A percentile compares a stretch with the other conserved stretches of the same genome.
Evolutionary conservation across 2,113 vertebrate species (phyloP).

Genomic region (Trinectes maculatus): DNA sequence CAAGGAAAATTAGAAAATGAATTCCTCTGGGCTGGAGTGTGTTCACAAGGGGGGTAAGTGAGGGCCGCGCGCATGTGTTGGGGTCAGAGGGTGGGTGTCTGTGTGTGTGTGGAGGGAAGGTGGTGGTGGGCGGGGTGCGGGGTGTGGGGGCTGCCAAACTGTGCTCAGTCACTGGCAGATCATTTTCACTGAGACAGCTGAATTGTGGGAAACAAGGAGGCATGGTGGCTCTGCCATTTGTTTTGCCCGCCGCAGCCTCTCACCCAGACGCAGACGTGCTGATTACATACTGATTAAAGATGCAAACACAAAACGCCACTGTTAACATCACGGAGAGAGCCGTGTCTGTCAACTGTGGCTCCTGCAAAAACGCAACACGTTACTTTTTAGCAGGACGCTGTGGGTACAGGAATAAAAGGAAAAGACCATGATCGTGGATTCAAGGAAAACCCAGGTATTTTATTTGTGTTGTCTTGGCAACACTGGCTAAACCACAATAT

Average conservation of each 20-base stretch:
- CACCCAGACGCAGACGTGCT: constrained; percentile 33
- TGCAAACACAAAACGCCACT: neutral
- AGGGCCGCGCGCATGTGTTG: constrained; percentile 51
- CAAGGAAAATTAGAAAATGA: constrained; percentile 84
- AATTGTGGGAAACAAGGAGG: constrained; percentile 72
- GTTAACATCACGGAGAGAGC: neutral
- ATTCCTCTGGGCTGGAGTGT: constrained; percentile 86
- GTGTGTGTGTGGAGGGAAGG: constrained; percentile 66
- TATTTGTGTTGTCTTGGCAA: neutral
- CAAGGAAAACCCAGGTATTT: constrained; percentile 6
- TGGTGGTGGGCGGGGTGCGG: constrained; percentile 25
- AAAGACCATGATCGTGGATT: constrained; percentile 2
- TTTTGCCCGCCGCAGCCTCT: constrained; percentile 51
- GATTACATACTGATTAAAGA: constrained; percentile 43
- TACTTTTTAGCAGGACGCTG: constrained; percentile 24
- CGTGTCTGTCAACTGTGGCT: constrained; percentile 3
- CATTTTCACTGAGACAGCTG: constrained; percentile 72
- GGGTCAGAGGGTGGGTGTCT: constrained; percentile 70
- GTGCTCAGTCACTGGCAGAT: constrained; percentile 67
- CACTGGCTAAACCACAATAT: constrained; percentile 31
- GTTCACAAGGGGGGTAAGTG: constrained; percentile 64
- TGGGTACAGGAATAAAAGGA: constrained; percentile 13
- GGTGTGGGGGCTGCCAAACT: constrained; percentile 65
- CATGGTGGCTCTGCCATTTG: constrained; percentile 69
- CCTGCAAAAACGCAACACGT: constrained; percentile 12